These are phyloP conservation scores for Anguilla anguilla DNA, from an alignment of 2,797 vertebrate species.

Conservation along the genomic window DNA sequence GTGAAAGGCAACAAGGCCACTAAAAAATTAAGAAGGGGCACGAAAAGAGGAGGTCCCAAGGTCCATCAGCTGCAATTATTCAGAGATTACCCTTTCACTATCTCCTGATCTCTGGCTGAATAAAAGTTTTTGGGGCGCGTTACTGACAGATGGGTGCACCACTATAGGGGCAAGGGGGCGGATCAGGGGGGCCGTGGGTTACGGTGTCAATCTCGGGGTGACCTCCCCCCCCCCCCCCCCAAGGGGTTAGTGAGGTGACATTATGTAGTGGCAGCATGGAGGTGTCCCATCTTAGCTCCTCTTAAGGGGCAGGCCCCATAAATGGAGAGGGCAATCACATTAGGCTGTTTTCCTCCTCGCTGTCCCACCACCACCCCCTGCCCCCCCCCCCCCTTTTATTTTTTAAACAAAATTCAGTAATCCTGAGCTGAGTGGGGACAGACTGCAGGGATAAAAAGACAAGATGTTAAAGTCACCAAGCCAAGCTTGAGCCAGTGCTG, in stretches of 20 bases:
- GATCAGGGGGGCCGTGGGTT: constrained; percentile 78
- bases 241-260: constrained; percentile 76
- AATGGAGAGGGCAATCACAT: constrained; percentile 79
- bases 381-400: constrained; percentile 28
- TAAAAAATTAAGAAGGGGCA: constrained; percentile 32
- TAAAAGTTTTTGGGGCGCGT: constrained; percentile 83
- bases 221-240: constrained; percentile 60
- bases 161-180: constrained; percentile 78
- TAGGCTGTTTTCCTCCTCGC: constrained; percentile 55
- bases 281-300: constrained; percentile 68
- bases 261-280: constrained; percentile 77
- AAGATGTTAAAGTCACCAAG: constrained; percentile 55
- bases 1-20: constrained; percentile 71
- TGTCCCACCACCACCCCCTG: too few species aligned
- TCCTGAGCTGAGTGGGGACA: constrained; percentile 53
- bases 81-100: constrained; percentile 96
- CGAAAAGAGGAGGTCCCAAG: constrained; percentile 80
- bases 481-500: constrained; percentile 53
- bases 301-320: constrained; percentile 62
- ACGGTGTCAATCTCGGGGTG: constrained; percentile 81
- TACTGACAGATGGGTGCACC: constrained; percentile 86
- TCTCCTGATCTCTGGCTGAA: constrained; percentile 82
- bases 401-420: constrained; percentile 59
- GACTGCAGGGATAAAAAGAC: constrained; percentile 50
- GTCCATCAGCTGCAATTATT: constrained; percentile 91